Evolutionary conservation across 2,888 invertebrate species (phyloP).

Genomic region (Prosopocoilus inquinatus): DNA sequence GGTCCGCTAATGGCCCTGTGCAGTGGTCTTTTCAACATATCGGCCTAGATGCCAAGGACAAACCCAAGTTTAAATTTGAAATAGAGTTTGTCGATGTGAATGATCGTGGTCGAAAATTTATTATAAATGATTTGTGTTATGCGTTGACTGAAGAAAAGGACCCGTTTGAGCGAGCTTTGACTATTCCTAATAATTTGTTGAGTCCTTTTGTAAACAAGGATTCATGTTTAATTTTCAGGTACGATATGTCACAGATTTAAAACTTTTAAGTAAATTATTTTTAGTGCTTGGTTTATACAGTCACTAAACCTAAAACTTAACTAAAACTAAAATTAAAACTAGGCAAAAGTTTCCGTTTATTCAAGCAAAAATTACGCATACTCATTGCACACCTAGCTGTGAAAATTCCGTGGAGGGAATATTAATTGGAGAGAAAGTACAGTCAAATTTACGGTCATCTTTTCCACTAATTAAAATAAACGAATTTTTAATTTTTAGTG

Average conservation of each 20-base stretch:
- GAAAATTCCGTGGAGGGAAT: too few species aligned
- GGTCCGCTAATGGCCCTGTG: neutral
- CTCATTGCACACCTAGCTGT: too few species aligned
- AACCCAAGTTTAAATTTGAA: neutral
- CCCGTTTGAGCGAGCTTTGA: neutral
- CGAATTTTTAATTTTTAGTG: too few species aligned
- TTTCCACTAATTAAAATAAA: too few species aligned
- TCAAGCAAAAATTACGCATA: too few species aligned
- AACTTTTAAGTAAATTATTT: too few species aligned
- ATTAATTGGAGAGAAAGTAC: too few species aligned
- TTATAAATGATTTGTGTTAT: conserved; percentile 1
- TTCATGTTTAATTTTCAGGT: neutral
- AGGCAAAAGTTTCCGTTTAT: too few species aligned
- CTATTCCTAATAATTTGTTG: neutral
- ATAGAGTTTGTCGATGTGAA: neutral
- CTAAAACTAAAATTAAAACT: too few species aligned
- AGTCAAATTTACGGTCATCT: too few species aligned
- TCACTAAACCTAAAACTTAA: too few species aligned
- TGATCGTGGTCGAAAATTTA: neutral
- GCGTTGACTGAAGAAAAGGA: neutral
- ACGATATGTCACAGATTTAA: neutral
- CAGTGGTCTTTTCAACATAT: neutral
- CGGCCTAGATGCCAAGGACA: neutral
- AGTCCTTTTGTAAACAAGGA: neutral
- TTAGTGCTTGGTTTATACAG: too few species aligned